Evolutionary conservation across 2,888 invertebrate species (phyloP), one percentile per base, ranked within the genome.

Genomic region (Dusona sp.): DNA sequence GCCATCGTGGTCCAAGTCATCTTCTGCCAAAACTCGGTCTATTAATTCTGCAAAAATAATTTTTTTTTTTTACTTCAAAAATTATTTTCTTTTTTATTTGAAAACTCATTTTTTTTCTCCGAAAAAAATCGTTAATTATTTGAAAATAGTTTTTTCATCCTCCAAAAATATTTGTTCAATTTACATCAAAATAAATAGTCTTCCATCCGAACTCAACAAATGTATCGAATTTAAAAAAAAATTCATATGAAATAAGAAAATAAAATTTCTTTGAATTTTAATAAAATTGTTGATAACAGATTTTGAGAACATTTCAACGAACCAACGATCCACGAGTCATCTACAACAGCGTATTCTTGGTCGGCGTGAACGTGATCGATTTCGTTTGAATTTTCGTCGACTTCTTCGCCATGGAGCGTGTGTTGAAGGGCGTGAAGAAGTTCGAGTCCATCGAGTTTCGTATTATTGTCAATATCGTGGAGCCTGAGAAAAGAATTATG

Each of bases 381-480:
- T 70, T 89, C 87, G 93, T 92, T 89, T 93, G 94, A 1, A 94
- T 94, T 89, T 0, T 94, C 92, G 6, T 89, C 95, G 90, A 90
- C 95, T 11, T 95, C 94, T 57, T 95, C 95, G 65, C 96, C 95
- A 84, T 97, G 96, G 87, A 96, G 96, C 48, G 97, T 97, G 91
- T 98, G 98, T 78, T 96, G 96, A 86, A 98, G 96, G 0, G 98
- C 98, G 94, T 97, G 96, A 78, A 98, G 95, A 91, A 99, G 96
- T 95, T 99, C 99, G 85, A 98, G 94, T 0, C 99, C 99, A 93
- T 99, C 99, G 85, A 99, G 94, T 91, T 97, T 97, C 1, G 97
- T 97, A 93, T 99, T 98, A 92, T 97, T 97, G 93, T 99, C 98
- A 88, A 97, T 97, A 93, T 99, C 99, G 91, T 99, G 99, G 25